Evolutionary conservation across 1,140 invertebrate genomes (phyloP), one percentile per base, ranked within the genome.

Genomic region (Temnothorax nylanderi): DNA sequence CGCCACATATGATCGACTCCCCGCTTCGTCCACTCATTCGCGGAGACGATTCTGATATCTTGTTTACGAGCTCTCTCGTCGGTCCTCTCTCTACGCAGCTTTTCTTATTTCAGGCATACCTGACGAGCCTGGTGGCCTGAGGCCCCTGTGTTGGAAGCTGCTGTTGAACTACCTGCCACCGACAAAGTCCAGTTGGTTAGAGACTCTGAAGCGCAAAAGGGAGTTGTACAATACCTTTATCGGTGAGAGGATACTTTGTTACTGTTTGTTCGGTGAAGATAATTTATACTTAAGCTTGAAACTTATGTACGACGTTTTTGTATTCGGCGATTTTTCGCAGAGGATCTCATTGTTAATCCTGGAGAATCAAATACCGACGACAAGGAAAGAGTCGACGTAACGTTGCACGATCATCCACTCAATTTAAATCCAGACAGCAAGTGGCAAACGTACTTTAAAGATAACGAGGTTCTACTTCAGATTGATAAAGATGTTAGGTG

Each of bases 401-500:
- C 95, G 2, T 92, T 95, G 44, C 94, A 96, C 72, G 98, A 98
- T 95, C 98, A 99, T 96, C 99, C 99, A 4, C 94, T 99, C n/a
- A 99, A 98, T 95, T 97, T 98, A 32, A 98, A 98, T 93, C 99
- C 99, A 3, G 97, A 98, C 87, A 99, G 98, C 92, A 97, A 98
- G 80, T 99, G 99, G 99, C 97, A 98, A 86, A 97, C 97, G 0
- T 99, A 97, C 94, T 99, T 99, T 94, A 99, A 98, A 95, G 99
- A 99, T 93, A 99, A 99, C 95, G 99, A 99, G 96, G 98, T 99
- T 87, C 94, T 99, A 11, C 94, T 99, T 75, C 99, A 99, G 96
- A 99, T 99, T 92, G 99, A 99, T 94, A 99, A 99, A 95, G 99
- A 99, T 96, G 99, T 99, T 26, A 96, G 98, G 97, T 97, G 94